Percentiles rank a stretch among this genome's conserved stretches.
Conservation (phyloP, 2,888 invertebrate species). For the Ypsolopha scabrella region DNA sequence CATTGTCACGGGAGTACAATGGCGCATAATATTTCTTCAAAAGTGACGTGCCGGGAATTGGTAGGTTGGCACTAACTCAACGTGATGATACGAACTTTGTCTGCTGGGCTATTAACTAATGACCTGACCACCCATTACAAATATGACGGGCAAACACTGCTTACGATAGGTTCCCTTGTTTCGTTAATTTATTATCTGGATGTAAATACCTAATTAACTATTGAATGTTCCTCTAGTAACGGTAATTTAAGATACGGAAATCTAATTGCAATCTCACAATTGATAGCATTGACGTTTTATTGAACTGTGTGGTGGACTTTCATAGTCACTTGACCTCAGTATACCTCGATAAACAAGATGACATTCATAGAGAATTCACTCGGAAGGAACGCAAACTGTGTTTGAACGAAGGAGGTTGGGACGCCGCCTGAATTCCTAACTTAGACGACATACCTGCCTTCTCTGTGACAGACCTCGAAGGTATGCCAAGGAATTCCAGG, state of each 20-base stretch:
- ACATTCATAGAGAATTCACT: slow-evolving; percentile 16
- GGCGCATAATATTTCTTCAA: slow-evolving; percentile 18
- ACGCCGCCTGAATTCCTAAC: slow-evolving; percentile 22
- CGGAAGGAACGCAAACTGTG: too few relatives aligned
- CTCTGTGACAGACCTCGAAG: neutral
- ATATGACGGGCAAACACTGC: too few relatives aligned
- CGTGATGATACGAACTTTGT: too few relatives aligned
- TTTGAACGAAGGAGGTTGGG: slow-evolving; percentile 6
- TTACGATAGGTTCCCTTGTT: too few relatives aligned
- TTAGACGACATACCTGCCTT: slow-evolving; percentile 3
- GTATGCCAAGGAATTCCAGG: neutral
- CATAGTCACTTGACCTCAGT: neutral
- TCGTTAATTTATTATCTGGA: too few relatives aligned
- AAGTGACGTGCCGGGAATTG: neutral
- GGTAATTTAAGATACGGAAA: too few relatives aligned
- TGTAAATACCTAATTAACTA: too few relatives aligned
- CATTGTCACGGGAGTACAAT: slow-evolving; percentile 31
- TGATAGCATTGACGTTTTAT: neutral
- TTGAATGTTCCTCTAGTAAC: too few relatives aligned
- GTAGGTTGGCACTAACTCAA: too few relatives aligned
- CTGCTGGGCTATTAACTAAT: too few relatives aligned
- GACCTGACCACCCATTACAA: too few relatives aligned
- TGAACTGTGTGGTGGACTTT: neutral
- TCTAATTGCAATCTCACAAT: neutral
- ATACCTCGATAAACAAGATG: neutral